Percentiles rank a stretch among this genome's conserved stretches.
These are phyloP conservation scores for Amphiprion ocellaris DNA, from an alignment of 2,113 vertebrate genomes.

Conservation along the genomic window DNA sequence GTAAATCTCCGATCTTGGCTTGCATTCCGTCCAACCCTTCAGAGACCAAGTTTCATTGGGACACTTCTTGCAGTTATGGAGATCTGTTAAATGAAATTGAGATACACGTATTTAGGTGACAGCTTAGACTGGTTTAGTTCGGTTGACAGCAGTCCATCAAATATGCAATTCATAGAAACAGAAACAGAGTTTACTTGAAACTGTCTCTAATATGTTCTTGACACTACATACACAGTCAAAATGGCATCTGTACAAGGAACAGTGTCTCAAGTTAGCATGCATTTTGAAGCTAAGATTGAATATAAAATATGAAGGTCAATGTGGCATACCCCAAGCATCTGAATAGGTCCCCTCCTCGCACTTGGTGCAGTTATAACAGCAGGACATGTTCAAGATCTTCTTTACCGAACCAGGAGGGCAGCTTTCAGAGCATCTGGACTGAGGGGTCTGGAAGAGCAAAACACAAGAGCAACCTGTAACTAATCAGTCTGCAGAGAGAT, in stretches of 20 bases:
- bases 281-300: not conserved
- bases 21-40: conserved; percentile 44
- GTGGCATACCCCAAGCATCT: conserved; percentile 53
- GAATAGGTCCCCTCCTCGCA: conserved; percentile 67
- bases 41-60: conserved; percentile 61
- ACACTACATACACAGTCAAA: too few species aligned
- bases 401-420: conserved; percentile 58
- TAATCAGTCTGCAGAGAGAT: not conserved
- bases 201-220: too few species aligned
- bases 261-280: too few species aligned
- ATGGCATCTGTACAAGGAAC: too few species aligned
- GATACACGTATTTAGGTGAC: too few species aligned
- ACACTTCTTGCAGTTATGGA: conserved; percentile 66
- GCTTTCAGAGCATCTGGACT: conserved; percentile 50
- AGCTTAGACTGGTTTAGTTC: too few species aligned
- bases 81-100: conserved; percentile 61
- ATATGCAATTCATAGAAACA: too few species aligned
- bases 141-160: too few species aligned
- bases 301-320: too few species aligned
- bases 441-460: conserved; percentile 27
- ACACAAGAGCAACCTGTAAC: not conserved
- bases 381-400: conserved; percentile 61
- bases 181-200: too few species aligned
- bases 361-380: conserved; percentile 63
- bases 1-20: conserved; percentile 43